Conservation (phyloP, 2,797 vertebrate species). For the Etheostoma perlongum region DNA sequence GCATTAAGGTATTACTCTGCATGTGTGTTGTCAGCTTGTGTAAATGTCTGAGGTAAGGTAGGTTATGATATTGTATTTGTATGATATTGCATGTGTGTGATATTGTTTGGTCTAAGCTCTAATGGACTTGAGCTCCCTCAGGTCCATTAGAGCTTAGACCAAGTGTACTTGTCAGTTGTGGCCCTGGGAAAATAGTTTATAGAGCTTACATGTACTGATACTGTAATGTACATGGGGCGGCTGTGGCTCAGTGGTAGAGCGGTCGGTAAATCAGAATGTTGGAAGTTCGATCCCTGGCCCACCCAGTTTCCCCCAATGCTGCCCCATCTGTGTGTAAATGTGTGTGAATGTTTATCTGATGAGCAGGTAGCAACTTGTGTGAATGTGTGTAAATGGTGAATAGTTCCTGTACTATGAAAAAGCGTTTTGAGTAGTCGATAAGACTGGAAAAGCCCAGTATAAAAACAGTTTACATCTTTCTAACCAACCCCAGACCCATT, state of each 20-base stretch:
- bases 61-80: neutral
- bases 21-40: slow-evolving; percentile 2
- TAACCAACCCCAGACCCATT: neutral
- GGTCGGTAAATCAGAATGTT: too few relatives aligned
- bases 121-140: neutral
- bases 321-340: too few relatives aligned
- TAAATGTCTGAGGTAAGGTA: neutral
- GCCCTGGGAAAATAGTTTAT: neutral
- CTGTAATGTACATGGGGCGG: neutral
- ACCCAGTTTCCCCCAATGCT: too few relatives aligned
- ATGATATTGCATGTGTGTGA: neutral
- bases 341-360: too few relatives aligned
- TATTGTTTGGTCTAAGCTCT: too few relatives aligned
- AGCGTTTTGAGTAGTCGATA: too few relatives aligned
- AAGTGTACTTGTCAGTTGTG: neutral
- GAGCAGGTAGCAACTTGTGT: too few relatives aligned
- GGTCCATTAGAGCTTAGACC: slow-evolving; percentile 1
- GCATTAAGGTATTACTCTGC: slow-evolving; percentile 88
- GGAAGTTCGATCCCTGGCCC: too few relatives aligned
- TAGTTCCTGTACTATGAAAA: too few relatives aligned
- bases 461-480: neutral
- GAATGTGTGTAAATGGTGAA: too few relatives aligned
- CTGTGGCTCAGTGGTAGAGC: too few relatives aligned
- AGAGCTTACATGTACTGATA: neutral
- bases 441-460: too few relatives aligned